Evolutionary conservation across 2,113 vertebrate genomes (phyloP).

Genomic region (Enhydra lutris): DNA sequence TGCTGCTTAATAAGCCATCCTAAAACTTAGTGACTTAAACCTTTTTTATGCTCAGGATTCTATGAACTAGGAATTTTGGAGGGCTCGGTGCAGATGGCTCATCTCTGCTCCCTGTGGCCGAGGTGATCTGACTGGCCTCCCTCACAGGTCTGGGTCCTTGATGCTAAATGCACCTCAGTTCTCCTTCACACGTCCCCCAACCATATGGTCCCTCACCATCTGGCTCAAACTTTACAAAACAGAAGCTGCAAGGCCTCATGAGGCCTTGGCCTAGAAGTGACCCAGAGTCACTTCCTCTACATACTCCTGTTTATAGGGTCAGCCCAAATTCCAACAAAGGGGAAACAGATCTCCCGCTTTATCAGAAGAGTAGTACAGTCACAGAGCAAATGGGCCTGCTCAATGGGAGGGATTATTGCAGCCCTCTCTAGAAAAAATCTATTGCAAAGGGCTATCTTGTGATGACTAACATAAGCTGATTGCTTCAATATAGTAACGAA

Average conservation of each 20-base stretch:
- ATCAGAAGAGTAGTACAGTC: background rate
- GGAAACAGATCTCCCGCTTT: background rate
- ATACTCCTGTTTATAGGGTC: background rate
- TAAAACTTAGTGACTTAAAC: background rate
- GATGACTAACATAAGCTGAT: background rate
- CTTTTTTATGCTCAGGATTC: background rate
- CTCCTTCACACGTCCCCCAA: background rate
- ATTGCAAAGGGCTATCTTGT: background rate
- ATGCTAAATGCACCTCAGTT: background rate
- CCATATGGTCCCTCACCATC: accelerated
- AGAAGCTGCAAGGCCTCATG: background rate
- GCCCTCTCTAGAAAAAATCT: background rate
- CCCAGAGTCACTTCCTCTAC: background rate
- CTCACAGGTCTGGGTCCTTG: background rate
- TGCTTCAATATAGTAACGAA: background rate
- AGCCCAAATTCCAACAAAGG: background rate
- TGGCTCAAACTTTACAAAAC: background rate
- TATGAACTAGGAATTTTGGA: background rate
- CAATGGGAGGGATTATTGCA: background rate
- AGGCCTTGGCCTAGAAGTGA: background rate
- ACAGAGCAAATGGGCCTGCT: background rate
- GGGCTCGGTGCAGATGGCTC: background rate
- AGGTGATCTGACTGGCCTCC: background rate
- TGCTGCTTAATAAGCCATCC: background rate
- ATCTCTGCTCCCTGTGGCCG: accelerated